Evolutionary conservation across 2,113 vertebrate species (phyloP).

Genomic region (Meleagris gallopavo): DNA sequence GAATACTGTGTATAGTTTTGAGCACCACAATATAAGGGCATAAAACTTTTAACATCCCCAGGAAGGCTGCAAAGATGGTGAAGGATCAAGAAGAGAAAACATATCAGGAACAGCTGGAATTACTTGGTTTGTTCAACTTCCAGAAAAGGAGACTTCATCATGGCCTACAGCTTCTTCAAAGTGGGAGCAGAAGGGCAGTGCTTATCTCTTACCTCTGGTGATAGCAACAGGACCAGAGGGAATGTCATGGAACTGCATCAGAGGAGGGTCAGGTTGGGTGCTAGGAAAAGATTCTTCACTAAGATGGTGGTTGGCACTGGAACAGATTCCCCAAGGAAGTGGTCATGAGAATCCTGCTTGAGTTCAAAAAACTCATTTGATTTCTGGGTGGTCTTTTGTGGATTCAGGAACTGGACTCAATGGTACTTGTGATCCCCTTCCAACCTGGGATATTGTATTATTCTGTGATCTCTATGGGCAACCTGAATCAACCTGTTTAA

Average conservation of each 20-base stretch:
- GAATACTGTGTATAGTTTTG: too few species aligned
- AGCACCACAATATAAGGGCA: too few species aligned
- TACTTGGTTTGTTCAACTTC: too few species aligned
- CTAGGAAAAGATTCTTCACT: neutral
- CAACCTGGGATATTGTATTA: neutral
- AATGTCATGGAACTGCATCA: neutral
- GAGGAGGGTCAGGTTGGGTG: neutral
- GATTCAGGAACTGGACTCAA: neutral
- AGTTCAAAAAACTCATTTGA: neutral
- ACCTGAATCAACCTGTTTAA: neutral
- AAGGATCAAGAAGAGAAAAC: too few species aligned
- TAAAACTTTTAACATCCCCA: too few species aligned
- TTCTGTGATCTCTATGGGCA: neutral
- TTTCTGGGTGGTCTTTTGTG: neutral
- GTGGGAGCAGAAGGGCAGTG: too few species aligned
- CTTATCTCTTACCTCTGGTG: neutral
- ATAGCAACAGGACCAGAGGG: neutral
- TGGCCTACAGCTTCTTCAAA: neutral
- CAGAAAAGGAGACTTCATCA: neutral
- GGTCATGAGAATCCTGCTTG: neutral
- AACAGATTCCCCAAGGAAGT: neutral
- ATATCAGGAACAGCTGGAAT: too few species aligned
- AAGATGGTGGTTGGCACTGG: neutral
- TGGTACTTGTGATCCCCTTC: neutral
- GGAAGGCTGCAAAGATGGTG: too few species aligned